Evolutionary conservation across 2,113 vertebrate species (phyloP).

Genomic region (Machaerirhynchus nigripectus): DNA sequence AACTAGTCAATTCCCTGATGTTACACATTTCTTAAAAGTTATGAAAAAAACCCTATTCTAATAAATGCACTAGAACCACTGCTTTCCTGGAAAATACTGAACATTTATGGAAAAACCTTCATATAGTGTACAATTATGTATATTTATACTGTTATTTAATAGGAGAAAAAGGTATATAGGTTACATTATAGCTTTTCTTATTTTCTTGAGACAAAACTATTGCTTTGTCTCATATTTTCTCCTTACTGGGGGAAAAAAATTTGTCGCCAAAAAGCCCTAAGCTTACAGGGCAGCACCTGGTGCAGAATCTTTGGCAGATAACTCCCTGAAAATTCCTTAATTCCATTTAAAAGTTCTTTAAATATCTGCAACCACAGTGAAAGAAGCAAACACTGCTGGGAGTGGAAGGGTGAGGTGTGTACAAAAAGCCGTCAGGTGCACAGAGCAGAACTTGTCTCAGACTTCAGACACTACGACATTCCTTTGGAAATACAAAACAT

Average conservation of each 20-base stretch:
- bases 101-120: neutral
- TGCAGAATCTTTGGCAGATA: neutral
- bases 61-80: neutral
- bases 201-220: neutral
- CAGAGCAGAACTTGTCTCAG: neutral
- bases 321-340: neutral
- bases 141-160: neutral
- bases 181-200: neutral
- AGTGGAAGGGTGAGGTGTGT: no score
- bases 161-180: neutral
- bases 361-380: neutral
- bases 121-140: neutral
- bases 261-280: neutral
- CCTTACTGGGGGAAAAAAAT: rapidly evolving
- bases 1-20: neutral
- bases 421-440: neutral
- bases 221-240: neutral
- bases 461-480: neutral
- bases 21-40: neutral
- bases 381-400: neutral
- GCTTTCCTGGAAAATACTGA: neutral
- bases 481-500: neutral
- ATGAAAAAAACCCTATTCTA: neutral
- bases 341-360: no score
- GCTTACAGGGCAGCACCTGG: neutral